A percentile compares a stretch with the other conserved stretches of the same genome.
Conservation (phyloP, 2,888 invertebrate species). For the Tholera decimalis region DNA sequence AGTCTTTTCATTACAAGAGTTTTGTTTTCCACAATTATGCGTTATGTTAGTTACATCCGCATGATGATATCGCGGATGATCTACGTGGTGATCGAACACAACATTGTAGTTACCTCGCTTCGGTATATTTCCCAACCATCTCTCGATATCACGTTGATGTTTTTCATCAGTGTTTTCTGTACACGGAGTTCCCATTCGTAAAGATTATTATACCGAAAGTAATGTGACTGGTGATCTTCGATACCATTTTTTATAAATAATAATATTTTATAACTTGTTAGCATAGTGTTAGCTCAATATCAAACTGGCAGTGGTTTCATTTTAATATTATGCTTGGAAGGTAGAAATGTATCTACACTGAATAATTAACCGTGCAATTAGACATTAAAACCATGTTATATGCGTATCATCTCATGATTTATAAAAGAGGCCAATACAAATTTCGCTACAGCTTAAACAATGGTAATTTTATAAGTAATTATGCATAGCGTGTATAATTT, state of each 20-base stretch:
- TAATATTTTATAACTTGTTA: no score
- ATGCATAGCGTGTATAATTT: no score
- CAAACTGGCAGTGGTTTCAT: slow-evolving; percentile 5
- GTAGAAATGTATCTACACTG: slow-evolving; percentile 13
- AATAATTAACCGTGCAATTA: slow-evolving; percentile 63
- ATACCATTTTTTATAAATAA: slow-evolving; percentile 40
- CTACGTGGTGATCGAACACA: slow-evolving; percentile 24
- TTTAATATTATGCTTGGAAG: neutral
- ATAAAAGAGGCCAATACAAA: no score
- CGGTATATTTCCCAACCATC: slow-evolving; percentile 13
- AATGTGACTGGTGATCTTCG: slow-evolving; percentile 22
- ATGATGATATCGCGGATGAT: neutral
- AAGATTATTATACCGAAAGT: slow-evolving; percentile 40
- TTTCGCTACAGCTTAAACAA: no score
- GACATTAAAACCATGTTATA: slow-evolving; percentile 12
- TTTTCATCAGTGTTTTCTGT: neutral
- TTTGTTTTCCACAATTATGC: neutral
- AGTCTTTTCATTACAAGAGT: neutral
- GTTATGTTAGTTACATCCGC: neutral
- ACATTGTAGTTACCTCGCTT: slow-evolving; percentile 30
- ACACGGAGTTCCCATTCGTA: slow-evolving; percentile 19
- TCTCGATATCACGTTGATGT: slow-evolving; percentile 17
- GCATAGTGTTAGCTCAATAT: slow-evolving; percentile 20
- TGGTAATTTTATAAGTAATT: no score
- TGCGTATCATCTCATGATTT: neutral